Conservation (phyloP, 2,113 vertebrate genomes). For the Uropsilus gracilis region DNA sequence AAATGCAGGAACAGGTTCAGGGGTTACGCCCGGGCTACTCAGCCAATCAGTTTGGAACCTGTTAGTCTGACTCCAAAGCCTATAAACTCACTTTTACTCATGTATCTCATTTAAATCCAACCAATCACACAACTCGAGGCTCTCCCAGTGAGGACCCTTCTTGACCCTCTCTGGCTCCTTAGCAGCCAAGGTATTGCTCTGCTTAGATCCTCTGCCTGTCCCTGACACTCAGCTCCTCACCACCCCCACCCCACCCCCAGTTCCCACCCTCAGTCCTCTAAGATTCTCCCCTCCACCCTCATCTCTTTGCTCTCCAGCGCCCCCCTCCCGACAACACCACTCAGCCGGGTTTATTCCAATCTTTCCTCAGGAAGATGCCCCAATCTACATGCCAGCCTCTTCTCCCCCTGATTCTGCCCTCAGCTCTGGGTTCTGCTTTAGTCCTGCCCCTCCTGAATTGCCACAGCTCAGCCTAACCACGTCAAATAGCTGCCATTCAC, state of each 20-base stretch:
- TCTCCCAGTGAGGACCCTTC: background rate
- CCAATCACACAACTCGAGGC: background rate
- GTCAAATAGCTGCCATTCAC: background rate
- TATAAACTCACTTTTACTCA: accelerated
- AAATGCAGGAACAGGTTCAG: background rate
- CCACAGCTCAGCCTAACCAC: no score
- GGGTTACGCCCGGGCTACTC: background rate
- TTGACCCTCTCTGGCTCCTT: background rate
- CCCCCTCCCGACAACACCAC: no score
- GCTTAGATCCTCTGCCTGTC: background rate
- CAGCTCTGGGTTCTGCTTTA: no score
- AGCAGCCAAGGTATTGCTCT: background rate
- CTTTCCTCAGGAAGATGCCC: background rate
- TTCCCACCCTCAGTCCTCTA: background rate
- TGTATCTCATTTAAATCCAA: background rate
- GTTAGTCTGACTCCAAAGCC: background rate
- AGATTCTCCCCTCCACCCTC: background rate
- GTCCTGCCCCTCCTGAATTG: background rate
- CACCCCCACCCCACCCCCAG: background rate
- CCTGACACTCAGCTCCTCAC: no score
- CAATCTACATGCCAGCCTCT: background rate
- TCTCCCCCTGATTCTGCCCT: background rate
- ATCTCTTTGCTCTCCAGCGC: accelerated
- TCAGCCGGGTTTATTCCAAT: no score
- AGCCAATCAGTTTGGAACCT: background rate